Conservation (phyloP, 2,888 invertebrate genomes). For the Melanotus villosus region DNA sequence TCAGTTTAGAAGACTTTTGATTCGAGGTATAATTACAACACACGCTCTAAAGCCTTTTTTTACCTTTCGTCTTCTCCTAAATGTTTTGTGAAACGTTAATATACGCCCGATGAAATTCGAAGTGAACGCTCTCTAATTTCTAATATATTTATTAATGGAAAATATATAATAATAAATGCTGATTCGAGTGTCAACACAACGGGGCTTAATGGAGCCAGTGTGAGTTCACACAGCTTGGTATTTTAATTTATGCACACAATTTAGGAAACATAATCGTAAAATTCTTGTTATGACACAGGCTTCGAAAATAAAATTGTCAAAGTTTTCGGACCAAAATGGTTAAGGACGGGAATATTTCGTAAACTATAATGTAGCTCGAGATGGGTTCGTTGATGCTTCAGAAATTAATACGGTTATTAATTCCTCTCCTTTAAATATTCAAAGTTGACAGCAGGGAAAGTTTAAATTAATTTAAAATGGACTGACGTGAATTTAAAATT, state of each 20-base stretch:
- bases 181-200: slow-evolving; percentile 21
- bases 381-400: too few relatives aligned
- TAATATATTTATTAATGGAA: slow-evolving; percentile 20
- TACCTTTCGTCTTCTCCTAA: too few relatives aligned
- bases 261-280: slow-evolving; percentile 18
- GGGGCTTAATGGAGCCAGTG: slow-evolving; percentile 6
- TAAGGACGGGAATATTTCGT: slow-evolving; percentile 3
- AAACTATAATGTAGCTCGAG: not conserved
- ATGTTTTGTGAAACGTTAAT: not conserved
- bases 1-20: not conserved
- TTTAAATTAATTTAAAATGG: too few relatives aligned
- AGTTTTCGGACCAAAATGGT: not conserved
- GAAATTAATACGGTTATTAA: too few relatives aligned
- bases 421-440: too few relatives aligned
- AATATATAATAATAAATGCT: slow-evolving; percentile 15
- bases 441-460: too few relatives aligned
- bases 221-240: slow-evolving; percentile 9
- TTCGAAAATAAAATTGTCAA: slow-evolving; percentile 6
- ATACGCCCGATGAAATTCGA: not conserved
- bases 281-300: not conserved
- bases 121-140: slow-evolving; percentile 6
- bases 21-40: not conserved
- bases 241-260: slow-evolving; percentile 17
- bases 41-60: too few relatives aligned
- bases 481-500: too few relatives aligned